Conservation (phyloP, 2,797 vertebrate genomes). For the Ispidina lecontei region DNA sequence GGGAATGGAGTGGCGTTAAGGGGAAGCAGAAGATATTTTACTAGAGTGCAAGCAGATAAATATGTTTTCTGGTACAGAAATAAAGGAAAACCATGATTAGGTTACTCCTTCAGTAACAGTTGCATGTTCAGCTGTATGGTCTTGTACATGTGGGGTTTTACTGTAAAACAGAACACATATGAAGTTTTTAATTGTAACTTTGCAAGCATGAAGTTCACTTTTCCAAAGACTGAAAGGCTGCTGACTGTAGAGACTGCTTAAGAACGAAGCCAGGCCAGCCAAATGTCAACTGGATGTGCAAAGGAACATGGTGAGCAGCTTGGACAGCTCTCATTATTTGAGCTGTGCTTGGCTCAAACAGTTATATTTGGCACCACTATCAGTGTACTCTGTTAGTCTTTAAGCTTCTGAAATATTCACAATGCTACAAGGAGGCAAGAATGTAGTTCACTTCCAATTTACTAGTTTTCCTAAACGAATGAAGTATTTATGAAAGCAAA, state of each 20-base stretch:
- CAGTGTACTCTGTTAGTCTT: constrained; percentile 3
- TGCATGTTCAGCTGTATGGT: not conserved
- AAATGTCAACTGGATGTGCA: not conserved
- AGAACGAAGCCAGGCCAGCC: constrained; percentile 18
- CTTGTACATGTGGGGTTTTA: not conserved
- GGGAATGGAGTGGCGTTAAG: not conserved
- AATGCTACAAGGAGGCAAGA: not conserved
- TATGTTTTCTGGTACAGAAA: not conserved
- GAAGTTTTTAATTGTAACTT: too few species aligned
- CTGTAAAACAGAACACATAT: not conserved
- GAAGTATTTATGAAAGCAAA: constrained; percentile 19
- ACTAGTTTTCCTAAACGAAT: constrained; percentile 28
- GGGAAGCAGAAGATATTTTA: not conserved
- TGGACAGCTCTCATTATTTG: constrained; percentile 39
- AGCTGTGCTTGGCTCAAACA: constrained; percentile 19
- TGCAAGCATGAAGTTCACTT: not conserved
- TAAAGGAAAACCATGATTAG: not conserved
- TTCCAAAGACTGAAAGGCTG: not conserved
- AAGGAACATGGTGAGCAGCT: not conserved
- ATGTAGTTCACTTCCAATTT: constrained; percentile 31
- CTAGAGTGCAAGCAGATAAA: not conserved
- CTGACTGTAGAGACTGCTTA: not conserved
- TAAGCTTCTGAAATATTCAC: constrained; percentile 1
- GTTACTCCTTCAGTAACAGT: not conserved
- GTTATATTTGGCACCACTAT: constrained; percentile 10